Evolutionary conservation across 1,140 invertebrate genomes (phyloP).

Genomic region (Pseudobourletiella spinata): DNA sequence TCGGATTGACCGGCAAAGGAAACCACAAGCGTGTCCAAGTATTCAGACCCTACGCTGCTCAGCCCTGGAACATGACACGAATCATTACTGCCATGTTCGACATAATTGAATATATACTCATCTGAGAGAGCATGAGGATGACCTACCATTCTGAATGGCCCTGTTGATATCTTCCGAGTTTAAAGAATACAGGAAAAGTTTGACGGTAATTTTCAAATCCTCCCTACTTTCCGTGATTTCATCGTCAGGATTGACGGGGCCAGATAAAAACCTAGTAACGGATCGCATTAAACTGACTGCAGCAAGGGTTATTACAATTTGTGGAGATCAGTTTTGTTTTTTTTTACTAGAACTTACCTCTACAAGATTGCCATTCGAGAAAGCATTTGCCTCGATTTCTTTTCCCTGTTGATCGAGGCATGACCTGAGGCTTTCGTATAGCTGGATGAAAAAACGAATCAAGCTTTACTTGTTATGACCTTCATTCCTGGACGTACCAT

Average conservation of each 20-base stretch:
- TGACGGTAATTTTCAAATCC: conserved; percentile 51
- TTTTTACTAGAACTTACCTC: conserved; percentile 42
- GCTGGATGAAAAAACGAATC: conserved; percentile 43
- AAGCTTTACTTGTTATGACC: conserved; percentile 3
- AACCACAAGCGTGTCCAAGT: conserved; percentile 65
- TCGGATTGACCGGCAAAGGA: conserved; percentile 53
- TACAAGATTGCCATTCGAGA: conserved; percentile 14
- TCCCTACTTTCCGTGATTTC: conserved; percentile 41
- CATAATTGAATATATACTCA: too few relatives aligned
- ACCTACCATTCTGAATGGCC: conserved; percentile 46
- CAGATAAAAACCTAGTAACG: conserved; percentile 18
- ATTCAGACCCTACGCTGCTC: conserved; percentile 36
- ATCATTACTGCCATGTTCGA: too few relatives aligned
- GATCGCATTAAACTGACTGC: conserved; percentile 34
- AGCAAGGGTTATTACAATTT: conserved; percentile 46
- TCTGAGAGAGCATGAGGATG: conserved; percentile 2
- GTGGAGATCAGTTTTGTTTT: too few relatives aligned
- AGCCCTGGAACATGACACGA: conserved; percentile 14
- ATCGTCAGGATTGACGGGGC: conserved; percentile 37
- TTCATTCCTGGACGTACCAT: not conserved
- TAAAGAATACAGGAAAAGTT: conserved; percentile 48
- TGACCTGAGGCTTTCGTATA: conserved; percentile 60
- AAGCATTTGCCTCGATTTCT: not conserved
- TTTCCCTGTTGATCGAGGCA: conserved; percentile 36
- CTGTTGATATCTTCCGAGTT: conserved; percentile 43